Base-by-base conservation (phyloP, 2,888 invertebrate genomes). In the Scaptomyza caliginosa region DNA sequence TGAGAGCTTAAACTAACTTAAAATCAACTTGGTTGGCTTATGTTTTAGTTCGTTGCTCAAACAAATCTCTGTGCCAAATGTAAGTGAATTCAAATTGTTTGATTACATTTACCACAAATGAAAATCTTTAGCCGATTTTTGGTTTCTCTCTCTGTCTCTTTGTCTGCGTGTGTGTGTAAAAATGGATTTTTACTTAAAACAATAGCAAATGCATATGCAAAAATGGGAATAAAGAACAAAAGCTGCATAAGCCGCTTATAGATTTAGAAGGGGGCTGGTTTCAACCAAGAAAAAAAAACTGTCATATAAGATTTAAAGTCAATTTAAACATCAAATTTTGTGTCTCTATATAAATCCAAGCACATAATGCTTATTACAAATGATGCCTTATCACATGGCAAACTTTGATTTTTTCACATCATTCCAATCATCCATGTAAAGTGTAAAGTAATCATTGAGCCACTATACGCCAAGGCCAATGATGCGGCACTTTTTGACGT, bases 381-480 rank as follows among this genome's bases (percentile, higher is more conserved):
- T 73, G n/a, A 67, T 73, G 70, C 70, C 60, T 70, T 73, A 73
- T 73, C 74, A 70, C 57, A 50, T 60, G 56, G n/a, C 39, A 52
- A 70, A 73, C 51, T 70, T 67, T 67, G 52, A 67, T 57, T 59
- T 34, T 32, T 32, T 13, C 7, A 7, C 7, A 7, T 13, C 13
- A 16, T 7, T 16, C 34, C 24, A 28, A 28, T 45, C 59, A 38
- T 30, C 45, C 5, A 26, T 17, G 24, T 26, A 58, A 43, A 52
- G 17, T 65, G 52, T 58, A 65, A 70, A 65, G 69, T 59, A 55
- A 73, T 70, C 73, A 73, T 59, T 70, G 69, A 59, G 73, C 39
- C 11, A 8, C 4, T 28, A 8, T 11, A 24, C 55, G 39, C 55
- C 30, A 17, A 11, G 49, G 67, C 40, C 74, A 66, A 73, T 70